Evolutionary conservation across 23 tunicate genomes (phyloP), one percentile per base, ranked within the genome.

Genomic region (Trididemnum clinides): DNA sequence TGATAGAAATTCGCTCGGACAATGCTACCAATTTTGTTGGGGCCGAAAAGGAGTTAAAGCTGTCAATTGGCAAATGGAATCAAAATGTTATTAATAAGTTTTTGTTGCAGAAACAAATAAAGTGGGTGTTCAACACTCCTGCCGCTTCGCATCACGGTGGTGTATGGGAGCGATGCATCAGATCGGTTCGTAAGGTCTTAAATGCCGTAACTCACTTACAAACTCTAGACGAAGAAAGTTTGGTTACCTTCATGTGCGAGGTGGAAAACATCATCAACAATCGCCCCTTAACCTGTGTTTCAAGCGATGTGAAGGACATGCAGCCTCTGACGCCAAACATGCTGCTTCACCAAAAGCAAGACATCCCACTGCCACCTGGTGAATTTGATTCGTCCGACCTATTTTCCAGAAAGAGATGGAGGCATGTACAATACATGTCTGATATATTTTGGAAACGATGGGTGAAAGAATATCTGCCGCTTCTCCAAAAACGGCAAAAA

Each of bases 11-110:
- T 12, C 35, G 64, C 1, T 77, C 76, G 25, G 90, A 86, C 38
- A 57, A 64, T 64, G 90, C 85, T 4, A 78, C 90, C 2, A 86
- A 86, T 63, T 62, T 86, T 63, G 77, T 64, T 6, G 84, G 84
- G 5, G 84, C 78, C 0, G 58, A 86, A 30, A 33, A 64, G 2
- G 84, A 86, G 83, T 27, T 86, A 22, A 64, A 32, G 1, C 36
- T 25, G 21, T 34, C n/a, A 6, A 57, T 78, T 22, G 26, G 10
- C 2, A 33, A 39, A 78, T 57, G 75, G 84, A 63, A 86, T 39
- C 85, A 86, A 30, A 37, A 59, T 15, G 0, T 33, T 39, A 75
- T 39, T 25, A 22, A 75, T 25, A 5, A 5, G 25, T 44, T 75
- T 75, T 27, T 36, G 21, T 73, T 74, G 37, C 88, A 73, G 33